Base-by-base conservation (phyloP, 2,797 vertebrate species). In the Cryptoprocta ferox region DNA sequence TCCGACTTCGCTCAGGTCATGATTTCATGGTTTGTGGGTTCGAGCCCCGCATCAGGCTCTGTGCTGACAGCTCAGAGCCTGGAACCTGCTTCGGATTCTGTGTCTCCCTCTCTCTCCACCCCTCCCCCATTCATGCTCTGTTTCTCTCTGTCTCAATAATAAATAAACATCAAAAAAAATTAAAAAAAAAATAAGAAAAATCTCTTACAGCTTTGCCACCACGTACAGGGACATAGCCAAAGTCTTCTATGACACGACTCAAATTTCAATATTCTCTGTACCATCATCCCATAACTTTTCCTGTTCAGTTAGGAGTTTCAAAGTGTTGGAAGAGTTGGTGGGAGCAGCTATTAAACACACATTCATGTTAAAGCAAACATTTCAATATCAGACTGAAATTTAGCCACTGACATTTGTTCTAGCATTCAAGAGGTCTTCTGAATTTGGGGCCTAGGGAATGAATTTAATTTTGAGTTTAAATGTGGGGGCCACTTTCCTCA, bases 301-400 rank as follows among this genome's bases (percentile, higher is more conserved):
- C 50, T 48, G 32, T 80, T 63, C 84, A 97, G 39, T 92, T 81
- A 78, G 21, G 50, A 42, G 15, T 75, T 96, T 87, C 61, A 91
- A 93, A 94, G 79, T 65, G 39, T 82, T 81, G 94, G 35, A 95
- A 68, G 66, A 85, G 78, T 18, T 76, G 48, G 26, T 75, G 37
- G 63, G 89, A 96, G 26, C 39, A 84, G 39, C 35, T 81, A 92
- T 78, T 56, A 78, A 92, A 80, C 37, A 53, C 1, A 1, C 9
- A 56, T 35, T 63, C 61, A 63, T 12, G 10, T 71, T 63, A 88
- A 84, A 95, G 66, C 63, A 91, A 85, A 78, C 30, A 78, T 65
- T 93, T 96, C 71, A 71, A 71, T 1, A 68, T 8, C 45, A 76
- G 12, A 75, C 26, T 61, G 65, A 96, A 88, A 80, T 61, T 76